These are phyloP conservation scores for Pantherophis alleghaniensis DNA, from an alignment of 2,797 vertebrate genomes.

Conservation along the genomic window DNA sequence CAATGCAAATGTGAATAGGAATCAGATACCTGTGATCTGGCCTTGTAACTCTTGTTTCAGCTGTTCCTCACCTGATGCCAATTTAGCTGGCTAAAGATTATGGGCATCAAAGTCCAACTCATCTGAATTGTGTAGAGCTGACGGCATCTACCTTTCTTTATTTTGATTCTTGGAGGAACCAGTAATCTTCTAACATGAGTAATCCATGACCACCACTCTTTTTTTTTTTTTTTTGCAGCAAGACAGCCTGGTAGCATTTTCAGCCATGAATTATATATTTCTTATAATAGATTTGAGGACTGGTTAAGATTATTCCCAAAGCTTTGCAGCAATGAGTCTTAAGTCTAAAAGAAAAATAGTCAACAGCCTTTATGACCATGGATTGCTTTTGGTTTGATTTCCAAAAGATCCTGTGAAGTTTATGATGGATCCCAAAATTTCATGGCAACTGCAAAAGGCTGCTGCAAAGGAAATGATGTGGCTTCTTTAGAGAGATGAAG, in stretches of 20 bases:
- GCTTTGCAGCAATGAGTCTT: background rate
- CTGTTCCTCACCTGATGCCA: background rate
- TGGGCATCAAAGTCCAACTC: background rate
- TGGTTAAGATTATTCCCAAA: background rate
- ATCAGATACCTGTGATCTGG: background rate
- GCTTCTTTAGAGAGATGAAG: background rate
- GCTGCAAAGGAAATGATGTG: background rate
- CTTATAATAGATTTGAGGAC: background rate
- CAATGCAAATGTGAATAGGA: background rate
- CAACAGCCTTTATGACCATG: background rate
- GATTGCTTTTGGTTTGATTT: background rate
- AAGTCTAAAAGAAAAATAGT: background rate
- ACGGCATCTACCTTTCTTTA: background rate
- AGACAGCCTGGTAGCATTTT: background rate
- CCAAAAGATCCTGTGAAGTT: background rate
- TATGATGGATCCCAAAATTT: background rate
- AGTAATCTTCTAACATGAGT: background rate
- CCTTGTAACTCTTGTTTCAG: background rate
- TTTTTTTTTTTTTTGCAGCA: background rate
- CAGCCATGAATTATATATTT: background rate
- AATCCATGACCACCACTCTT: background rate
- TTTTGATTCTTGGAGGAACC: background rate
- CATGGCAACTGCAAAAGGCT: background rate
- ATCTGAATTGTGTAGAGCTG: background rate
- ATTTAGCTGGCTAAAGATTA: background rate